Base-by-base conservation (phyloP, 2,113 vertebrate species). In the Noctilio leporinus region DNA sequence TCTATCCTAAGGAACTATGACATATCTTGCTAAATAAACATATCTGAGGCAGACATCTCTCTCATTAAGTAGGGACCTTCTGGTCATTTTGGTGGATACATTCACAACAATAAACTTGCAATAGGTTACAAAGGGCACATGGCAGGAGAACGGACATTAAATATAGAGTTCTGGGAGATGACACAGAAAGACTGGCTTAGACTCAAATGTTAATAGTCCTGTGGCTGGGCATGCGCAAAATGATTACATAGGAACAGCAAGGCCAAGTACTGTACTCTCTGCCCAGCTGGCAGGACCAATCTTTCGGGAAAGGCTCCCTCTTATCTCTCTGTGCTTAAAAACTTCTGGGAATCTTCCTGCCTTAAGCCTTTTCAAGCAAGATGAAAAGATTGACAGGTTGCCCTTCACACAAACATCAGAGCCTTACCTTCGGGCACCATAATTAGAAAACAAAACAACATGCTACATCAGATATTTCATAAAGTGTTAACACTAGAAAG, bases 141-240 rank as follows among this genome's bases (percentile, higher is more conserved):
- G 45, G 81, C 81, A 93, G 14, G 49, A 88, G 72, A 92, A 26
- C 38, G 33, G 86, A 76, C 91, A 43, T 93, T 76, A 72, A 89
- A 76, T 47, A 47, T 40, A 84, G 57, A 89, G 43, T 94, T 72
- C 84, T 90, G 49, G 0, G 33, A 55, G 93, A 86, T 88, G 89
- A 77, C 85, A 88, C 82, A 70, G 82, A 92, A 89, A 96, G 88
- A 89, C 93, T 97, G 97, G 96, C 96, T 88, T 69, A 24, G 88
- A 83, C 90, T 96, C 97, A 97, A 83, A 88, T 53, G 77, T 88
- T 97, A 95, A 97, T 89, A 94, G 93, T 88, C 33, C 38, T 0
- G 0, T 67, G 85, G 94, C 75, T 57, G 93, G 92, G 88, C 81
- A 65, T n/a, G 72, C 93, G 82, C 87, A 90, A 19, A 73, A 2